phyloP scores from a whole-genome alignment of 2,888 invertebrate genomes.

The Orthonevra nobilis region DNA sequence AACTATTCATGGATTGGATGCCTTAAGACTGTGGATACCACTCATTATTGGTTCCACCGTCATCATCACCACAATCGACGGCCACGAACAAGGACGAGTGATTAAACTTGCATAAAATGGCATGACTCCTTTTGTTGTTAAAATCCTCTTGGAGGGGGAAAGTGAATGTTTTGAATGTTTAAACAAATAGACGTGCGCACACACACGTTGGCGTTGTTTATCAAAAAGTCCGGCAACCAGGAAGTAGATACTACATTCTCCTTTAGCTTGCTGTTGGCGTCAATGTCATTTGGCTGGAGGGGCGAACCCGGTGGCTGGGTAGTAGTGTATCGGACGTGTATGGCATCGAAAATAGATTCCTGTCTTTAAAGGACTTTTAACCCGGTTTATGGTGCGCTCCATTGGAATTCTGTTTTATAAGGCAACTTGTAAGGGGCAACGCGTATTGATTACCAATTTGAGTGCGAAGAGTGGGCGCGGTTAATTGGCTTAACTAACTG shows the following conservation, averaged over 20 bases:
- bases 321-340: slow-evolving; percentile 30
- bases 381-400: not conserved
- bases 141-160: slow-evolving; percentile 2
- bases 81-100: not conserved
- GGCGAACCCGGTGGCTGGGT: not conserved
- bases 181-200: slow-evolving; percentile 29
- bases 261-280: slow-evolving; percentile 6
- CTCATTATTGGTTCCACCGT: slow-evolving; percentile 33
- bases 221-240: no score
- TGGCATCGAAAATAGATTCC: slow-evolving; percentile 2
- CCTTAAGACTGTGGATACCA: slow-evolving; percentile 14
- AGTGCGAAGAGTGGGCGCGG: no score
- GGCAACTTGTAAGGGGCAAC: slow-evolving; percentile 1
- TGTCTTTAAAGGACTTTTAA: not conserved
- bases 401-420: slow-evolving; percentile 30
- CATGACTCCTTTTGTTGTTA: slow-evolving; percentile 19
- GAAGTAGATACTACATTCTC: no score
- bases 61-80: not conserved
- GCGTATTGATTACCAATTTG: slow-evolving; percentile 14
- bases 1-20: slow-evolving; percentile 36
- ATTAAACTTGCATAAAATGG: slow-evolving; percentile 25
- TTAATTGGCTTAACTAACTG: no score
- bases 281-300: slow-evolving; percentile 10
- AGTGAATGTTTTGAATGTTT: slow-evolving; percentile 39
- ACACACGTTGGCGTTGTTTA: no score